Conservation (phyloP, 2,888 invertebrate genomes). For the Cephalotes varians region DNA sequence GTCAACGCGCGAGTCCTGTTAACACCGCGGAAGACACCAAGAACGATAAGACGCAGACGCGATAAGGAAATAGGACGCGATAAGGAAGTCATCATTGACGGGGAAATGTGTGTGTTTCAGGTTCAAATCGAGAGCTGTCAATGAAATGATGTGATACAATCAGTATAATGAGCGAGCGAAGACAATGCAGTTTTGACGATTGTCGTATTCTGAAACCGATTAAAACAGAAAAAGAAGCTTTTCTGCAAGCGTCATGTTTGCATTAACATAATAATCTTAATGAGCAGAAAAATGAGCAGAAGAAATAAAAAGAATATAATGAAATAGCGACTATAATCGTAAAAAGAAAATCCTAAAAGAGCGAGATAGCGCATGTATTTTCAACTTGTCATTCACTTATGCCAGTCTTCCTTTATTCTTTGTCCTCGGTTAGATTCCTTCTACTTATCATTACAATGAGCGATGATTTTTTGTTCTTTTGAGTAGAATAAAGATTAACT, state of each 20-base stretch:
- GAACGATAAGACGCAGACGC: slow-evolving; percentile 58
- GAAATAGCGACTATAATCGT: background rate
- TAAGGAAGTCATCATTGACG: slow-evolving; percentile 63
- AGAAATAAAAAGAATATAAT: background rate
- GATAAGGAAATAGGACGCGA: slow-evolving; percentile 66
- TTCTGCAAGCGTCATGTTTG: background rate
- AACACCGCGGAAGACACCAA: slow-evolving; percentile 59
- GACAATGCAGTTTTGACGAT: background rate
- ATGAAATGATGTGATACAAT: background rate
- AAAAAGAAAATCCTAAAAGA: background rate
- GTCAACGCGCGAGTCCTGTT: slow-evolving; percentile 59
- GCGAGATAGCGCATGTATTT: background rate
- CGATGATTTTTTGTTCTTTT: slow-evolving; percentile 22
- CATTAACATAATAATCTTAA: background rate
- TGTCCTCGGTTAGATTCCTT: background rate
- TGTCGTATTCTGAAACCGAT: background rate
- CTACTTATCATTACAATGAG: slow-evolving; percentile 3
- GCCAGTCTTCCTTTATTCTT: background rate
- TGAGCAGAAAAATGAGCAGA: slow-evolving; percentile 1
- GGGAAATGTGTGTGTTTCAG: slow-evolving; percentile 29
- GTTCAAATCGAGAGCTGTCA: slow-evolving; percentile 36
- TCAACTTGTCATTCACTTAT: background rate
- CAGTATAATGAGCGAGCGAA: slow-evolving; percentile 2
- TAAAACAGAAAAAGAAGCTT: background rate
- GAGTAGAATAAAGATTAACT: slow-evolving; percentile 36